Percentiles rank a stretch among this genome's conserved stretches.
Evolutionary conservation across 2,888 invertebrate genomes (phyloP).

Genomic region (Melanargia galathea): DNA sequence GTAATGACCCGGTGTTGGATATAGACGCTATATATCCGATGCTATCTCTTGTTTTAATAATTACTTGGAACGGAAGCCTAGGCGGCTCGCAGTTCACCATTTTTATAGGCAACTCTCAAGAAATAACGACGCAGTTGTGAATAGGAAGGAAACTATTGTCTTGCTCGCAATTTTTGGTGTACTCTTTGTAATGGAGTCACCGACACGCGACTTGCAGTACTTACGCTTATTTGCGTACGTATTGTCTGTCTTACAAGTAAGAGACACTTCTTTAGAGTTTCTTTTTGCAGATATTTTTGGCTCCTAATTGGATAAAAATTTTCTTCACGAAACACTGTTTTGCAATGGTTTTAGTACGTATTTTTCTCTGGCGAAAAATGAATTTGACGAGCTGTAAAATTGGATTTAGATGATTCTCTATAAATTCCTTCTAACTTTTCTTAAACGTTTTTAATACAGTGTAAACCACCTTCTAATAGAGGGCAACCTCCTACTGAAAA

Average conservation of each 20-base stretch:
- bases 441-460: too few species aligned
- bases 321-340: too few species aligned
- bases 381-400: too few species aligned
- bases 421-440: too few species aligned
- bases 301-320: background rate
- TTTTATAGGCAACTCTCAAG: slow-evolving; percentile 33
- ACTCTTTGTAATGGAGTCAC: slow-evolving; percentile 13
- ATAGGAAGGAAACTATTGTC: slow-evolving; percentile 29
- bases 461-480: too few species aligned
- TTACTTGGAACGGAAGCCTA: slow-evolving; percentile 43
- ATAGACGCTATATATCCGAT: slow-evolving; percentile 38
- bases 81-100: slow-evolving; percentile 28
- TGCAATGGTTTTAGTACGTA: too few species aligned
- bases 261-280: background rate
- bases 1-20: slow-evolving; percentile 43
- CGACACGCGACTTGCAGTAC: slow-evolving; percentile 3
- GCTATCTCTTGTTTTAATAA: slow-evolving; percentile 43
- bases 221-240: slow-evolving; percentile 6
- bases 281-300: background rate
- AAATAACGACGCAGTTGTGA: slow-evolving; percentile 26
- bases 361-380: too few species aligned
- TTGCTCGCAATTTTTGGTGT: slow-evolving; percentile 25
- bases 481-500: too few species aligned
- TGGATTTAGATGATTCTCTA: too few species aligned
- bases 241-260: slow-evolving; percentile 10